Percentiles rank a stretch among this genome's conserved stretches.
phyloP scores from a whole-genome alignment of 2,797 vertebrate species.

The Rhynchonycteris naso region DNA sequence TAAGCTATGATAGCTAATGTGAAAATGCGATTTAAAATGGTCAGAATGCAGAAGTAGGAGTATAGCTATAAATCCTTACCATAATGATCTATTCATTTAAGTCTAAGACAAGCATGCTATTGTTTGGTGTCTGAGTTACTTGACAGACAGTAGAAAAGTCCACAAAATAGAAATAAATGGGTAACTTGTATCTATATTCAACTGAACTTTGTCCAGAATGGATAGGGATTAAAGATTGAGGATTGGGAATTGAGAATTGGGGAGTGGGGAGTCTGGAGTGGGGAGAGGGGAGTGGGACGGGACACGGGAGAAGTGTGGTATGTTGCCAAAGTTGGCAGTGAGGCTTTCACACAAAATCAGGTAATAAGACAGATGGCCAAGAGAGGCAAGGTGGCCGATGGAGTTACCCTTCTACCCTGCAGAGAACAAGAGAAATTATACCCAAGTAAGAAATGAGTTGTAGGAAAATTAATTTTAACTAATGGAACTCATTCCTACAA shows the following conservation, averaged over 20 bases:
- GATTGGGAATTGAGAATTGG: too few species aligned
- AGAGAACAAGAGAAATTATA: neutral
- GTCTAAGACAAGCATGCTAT: neutral
- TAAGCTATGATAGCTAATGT: neutral
- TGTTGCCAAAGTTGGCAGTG: neutral
- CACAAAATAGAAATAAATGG: neutral
- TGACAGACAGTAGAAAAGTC: neutral
- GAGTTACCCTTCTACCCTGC: neutral
- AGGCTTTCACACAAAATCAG: neutral
- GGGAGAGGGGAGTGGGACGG: accelerated
- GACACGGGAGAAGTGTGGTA: accelerated
- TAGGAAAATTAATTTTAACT: neutral
- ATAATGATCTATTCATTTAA: neutral
- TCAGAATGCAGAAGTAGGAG: neutral
- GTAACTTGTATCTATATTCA: neutral
- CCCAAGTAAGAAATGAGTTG: neutral
- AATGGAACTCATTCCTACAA: neutral
- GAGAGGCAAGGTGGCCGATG: too few species aligned
- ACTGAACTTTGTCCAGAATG: neutral
- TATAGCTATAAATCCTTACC: neutral
- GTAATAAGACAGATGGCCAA: accelerated
- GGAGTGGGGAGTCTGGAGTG: accelerated
- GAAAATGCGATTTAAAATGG: neutral
- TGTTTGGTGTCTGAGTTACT: neutral
- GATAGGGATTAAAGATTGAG: too few species aligned